A percentile compares a stretch with the other conserved stretches of the same genome.
phyloP scores from a whole-genome alignment of 2,888 invertebrate species.

The Neria commutata region DNA sequence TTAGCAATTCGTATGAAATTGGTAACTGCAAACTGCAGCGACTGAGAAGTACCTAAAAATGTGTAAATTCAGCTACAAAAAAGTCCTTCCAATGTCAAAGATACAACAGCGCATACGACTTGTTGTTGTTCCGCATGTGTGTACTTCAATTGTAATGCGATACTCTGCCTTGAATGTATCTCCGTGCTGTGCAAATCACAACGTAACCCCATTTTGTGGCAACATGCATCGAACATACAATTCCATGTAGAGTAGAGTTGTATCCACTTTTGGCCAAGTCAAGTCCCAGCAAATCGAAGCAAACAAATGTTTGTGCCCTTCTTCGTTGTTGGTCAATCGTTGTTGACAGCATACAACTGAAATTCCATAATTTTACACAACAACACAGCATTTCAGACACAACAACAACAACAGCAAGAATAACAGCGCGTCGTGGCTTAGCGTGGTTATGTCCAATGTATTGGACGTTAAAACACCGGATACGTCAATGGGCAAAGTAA shows the following conservation, averaged over 20 bases:
- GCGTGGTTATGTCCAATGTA: conserved; percentile 18
- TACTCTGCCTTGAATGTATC: no score
- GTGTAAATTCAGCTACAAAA: no score
- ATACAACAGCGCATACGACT: no score
- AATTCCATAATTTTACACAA: conserved; percentile 1
- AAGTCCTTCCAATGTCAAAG: no score
- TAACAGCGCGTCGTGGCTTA: conserved; percentile 13
- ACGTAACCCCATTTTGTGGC: neutral
- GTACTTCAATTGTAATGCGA: no score
- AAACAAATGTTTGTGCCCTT: conserved; percentile 1
- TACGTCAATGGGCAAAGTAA: conserved; percentile 24
- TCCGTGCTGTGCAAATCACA: neutral
- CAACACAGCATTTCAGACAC: conserved; percentile 21
- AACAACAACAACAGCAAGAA: conserved; percentile 14
- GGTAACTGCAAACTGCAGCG: no score
- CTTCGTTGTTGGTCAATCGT: neutral
- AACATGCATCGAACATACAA: neutral
- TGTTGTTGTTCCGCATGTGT: no score
- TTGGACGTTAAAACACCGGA: conserved; percentile 26
- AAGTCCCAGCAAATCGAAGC: no score
- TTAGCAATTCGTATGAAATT: no score
- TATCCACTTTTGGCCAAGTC: conserved; percentile 1
- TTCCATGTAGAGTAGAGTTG: neutral
- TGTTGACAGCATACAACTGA: neutral
- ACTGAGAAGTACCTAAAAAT: no score